Evolutionary conservation across 2,888 invertebrate species (phyloP), one percentile per base, ranked within the genome.

Genomic region (Drosophila paracracens): DNA sequence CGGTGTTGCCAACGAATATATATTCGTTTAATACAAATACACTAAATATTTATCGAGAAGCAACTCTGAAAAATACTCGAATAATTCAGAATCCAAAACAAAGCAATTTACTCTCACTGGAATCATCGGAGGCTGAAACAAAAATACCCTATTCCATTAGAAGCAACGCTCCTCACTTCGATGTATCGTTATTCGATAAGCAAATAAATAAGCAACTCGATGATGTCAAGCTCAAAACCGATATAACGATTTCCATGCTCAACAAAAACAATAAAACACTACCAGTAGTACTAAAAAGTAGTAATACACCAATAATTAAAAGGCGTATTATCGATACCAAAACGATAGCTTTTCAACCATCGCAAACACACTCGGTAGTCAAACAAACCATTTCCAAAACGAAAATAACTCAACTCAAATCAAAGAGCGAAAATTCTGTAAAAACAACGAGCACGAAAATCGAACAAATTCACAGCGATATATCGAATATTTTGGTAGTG

Each of bases 91-190:
- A 33, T 56, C 27, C 29, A 25, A 36, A 16, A 33, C n/a, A 43
- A 48, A 65, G 25, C 25, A 21, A 54, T 10, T 4, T 53, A 0
- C 10, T 18, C 8, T 29, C 31, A 16, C 60, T 80, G n/a, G 69
- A 85, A 52, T 70, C 58, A 2, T 81, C 70, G 18, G 75, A 74
- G 21, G 51, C 53, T 10, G 62, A 36, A 29, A 56, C 27, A 2
- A 64, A 52, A 46, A 51, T 21, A 16, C 6, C 57, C 16, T 35
- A 33, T 38, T 21, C 29, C 27, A 35, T 40, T 18, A 18, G 7
- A 21, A 43, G 51, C 27, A 27, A 4, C 16, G 25, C 8, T 25
- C 46, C 46, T 2, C 25, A 46, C 8, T 16, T 46, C 16, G 46
- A 25, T 25, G 46, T 25, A 46, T 46, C 46, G 46, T 46, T 46